These are phyloP conservation scores for Oncorhynchus tshawytscha DNA, from an alignment of 2,113 vertebrate genomes.

Conservation along the genomic window DNA sequence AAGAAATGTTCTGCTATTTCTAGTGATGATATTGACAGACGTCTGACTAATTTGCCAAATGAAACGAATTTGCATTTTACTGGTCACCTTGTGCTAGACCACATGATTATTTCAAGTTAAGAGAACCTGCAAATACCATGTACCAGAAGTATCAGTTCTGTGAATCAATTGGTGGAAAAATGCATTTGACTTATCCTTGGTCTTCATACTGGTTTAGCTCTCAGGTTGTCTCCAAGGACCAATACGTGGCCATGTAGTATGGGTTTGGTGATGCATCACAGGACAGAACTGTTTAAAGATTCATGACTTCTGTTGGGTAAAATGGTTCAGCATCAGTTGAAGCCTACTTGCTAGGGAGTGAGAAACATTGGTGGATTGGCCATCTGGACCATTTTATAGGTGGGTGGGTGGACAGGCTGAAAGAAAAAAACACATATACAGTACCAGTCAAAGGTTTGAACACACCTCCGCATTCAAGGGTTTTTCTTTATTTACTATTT, in stretches of 20 bases:
- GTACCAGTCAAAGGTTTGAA: no score
- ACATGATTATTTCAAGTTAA: background rate
- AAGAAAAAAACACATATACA: no score
- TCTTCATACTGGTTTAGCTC: background rate
- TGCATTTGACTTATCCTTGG: background rate
- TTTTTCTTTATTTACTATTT: no score
- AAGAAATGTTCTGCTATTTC: background rate
- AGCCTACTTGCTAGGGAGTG: background rate
- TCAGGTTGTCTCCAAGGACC: constrained; percentile 3
- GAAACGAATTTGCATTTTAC: background rate
- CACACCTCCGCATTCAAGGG: no score
- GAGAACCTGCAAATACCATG: background rate
- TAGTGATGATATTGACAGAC: background rate
- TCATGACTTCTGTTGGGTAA: background rate
- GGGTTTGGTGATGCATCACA: constrained; percentile 2
- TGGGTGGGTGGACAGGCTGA: no score
- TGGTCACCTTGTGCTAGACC: background rate
- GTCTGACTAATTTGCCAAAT: background rate
- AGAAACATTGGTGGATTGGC: background rate
- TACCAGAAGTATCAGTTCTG: background rate
- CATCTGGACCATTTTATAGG: no score
- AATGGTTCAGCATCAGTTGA: background rate
- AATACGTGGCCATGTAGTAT: background rate
- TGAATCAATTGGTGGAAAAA: background rate
- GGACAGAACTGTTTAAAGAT: constrained; percentile 6